These are phyloP conservation scores for Meteorus colon DNA, from an alignment of 2,888 invertebrate species.

Conservation along the genomic window DNA sequence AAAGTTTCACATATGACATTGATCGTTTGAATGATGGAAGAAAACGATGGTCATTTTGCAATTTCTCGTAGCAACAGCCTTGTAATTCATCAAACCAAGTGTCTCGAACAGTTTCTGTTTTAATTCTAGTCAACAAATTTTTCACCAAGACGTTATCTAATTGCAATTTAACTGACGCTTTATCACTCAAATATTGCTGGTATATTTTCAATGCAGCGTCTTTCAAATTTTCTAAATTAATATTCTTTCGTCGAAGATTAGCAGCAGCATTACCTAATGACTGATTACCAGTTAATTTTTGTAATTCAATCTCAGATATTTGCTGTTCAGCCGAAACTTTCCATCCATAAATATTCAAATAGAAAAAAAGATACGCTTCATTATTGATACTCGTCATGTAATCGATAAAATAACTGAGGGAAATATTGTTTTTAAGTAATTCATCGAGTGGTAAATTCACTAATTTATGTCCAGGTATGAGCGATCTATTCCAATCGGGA, in stretches of 20 bases:
- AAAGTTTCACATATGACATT: conserved; percentile 80
- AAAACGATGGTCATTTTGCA: conserved; percentile 77
- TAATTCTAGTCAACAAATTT: conserved; percentile 78
- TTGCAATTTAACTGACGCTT: conserved; percentile 79
- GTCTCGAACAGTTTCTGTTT: conserved; percentile 79
- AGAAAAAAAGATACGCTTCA: conserved; percentile 84
- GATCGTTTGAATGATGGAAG: conserved; percentile 81
- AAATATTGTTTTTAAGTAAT: conserved; percentile 84
- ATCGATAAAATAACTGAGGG: conserved; percentile 85
- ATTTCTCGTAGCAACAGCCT: conserved; percentile 79
- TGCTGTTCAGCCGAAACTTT: conserved; percentile 83
- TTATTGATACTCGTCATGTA: conserved; percentile 82
- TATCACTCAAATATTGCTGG: conserved; percentile 85
- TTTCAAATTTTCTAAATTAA: conserved; percentile 74
- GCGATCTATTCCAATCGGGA: conserved; percentile 71
- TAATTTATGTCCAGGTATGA: conserved; percentile 74
- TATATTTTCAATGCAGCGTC: conserved; percentile 84
- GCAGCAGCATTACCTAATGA: conserved; percentile 44
- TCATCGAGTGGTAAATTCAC: conserved; percentile 82
- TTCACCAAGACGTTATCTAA: conserved; percentile 79
- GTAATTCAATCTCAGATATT: conserved; percentile 76
- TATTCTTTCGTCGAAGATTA: conserved; percentile 60
- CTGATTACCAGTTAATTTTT: conserved; percentile 71
- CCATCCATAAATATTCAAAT: conserved; percentile 82
- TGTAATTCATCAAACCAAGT: conserved; percentile 91